phyloP scores from a whole-genome alignment of 2,888 invertebrate genomes.

The Lycia hirtaria region DNA sequence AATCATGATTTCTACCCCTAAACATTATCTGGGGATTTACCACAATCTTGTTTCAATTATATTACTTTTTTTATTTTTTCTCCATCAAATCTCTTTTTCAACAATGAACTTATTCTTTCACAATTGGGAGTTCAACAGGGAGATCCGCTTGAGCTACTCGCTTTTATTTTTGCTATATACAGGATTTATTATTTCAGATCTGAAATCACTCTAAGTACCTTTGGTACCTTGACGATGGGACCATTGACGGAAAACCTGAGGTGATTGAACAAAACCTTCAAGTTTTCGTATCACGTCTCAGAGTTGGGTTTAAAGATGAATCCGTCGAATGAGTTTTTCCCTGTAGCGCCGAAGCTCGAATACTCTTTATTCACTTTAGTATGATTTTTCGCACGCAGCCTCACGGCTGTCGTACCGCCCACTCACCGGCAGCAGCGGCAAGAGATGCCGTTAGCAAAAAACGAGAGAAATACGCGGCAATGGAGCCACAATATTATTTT shows the following conservation, averaged over 20 bases:
- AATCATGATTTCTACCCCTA: too few relatives aligned
- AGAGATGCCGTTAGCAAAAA: too few relatives aligned
- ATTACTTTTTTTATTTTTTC: too few relatives aligned
- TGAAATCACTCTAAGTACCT: slow-evolving; percentile 1
- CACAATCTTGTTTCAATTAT: too few relatives aligned
- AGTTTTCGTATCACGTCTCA: neutral
- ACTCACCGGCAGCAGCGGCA: too few relatives aligned
- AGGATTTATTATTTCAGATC: neutral
- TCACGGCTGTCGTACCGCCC: too few relatives aligned
- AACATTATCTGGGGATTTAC: too few relatives aligned
- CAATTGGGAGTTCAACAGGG: slow-evolving; percentile 7
- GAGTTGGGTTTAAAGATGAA: neutral
- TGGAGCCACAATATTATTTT: too few relatives aligned
- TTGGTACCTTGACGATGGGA: neutral
- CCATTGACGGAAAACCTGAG: neutral
- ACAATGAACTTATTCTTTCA: neutral
- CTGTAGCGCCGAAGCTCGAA: neutral
- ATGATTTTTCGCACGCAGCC: too few relatives aligned
- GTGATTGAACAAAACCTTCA: too few relatives aligned
- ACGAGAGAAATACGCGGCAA: too few relatives aligned
- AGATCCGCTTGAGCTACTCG: neutral
- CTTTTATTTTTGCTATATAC: slow-evolving; percentile 2
- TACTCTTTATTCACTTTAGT: neutral
- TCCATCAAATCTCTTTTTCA: neutral
- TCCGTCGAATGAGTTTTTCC: neutral